Conservation (phyloP, 2,888 invertebrate species). For the Thelaira solivaga region DNA sequence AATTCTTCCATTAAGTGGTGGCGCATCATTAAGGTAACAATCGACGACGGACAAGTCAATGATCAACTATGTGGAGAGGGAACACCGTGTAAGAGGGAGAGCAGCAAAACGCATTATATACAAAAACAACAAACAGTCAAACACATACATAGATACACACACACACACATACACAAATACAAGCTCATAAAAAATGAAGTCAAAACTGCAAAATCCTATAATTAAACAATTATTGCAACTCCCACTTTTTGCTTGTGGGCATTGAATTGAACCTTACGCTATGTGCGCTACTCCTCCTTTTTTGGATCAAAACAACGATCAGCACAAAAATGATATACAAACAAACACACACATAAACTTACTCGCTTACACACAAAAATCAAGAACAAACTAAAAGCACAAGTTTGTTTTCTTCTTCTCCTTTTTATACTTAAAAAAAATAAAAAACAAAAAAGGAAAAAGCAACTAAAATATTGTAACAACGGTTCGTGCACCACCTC, state of each 20-base stretch:
- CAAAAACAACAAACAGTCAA: background rate
- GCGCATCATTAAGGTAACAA: conserved; percentile 66
- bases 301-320: conserved; percentile 72
- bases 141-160: background rate
- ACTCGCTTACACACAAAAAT: conserved; percentile 25
- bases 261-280: conserved; percentile 73
- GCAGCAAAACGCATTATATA: conserved; percentile 63
- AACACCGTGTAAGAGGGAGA: background rate
- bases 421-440: conserved; percentile 67
- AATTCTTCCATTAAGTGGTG: conserved; percentile 59
- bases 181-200: conserved; percentile 68
- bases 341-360: conserved; percentile 39
- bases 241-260: conserved; percentile 76
- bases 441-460: too few relatives aligned
- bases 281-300: conserved; percentile 77
- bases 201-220: conserved; percentile 77
- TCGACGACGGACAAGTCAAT: conserved; percentile 59
- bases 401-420: conserved; percentile 58
- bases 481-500: conserved; percentile 71
- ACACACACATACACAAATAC: background rate
- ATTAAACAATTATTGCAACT: conserved; percentile 78
- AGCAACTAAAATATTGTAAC: conserved; percentile 67
- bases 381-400: conserved; percentile 57
- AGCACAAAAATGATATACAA: conserved; percentile 62
- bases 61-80: conserved; percentile 50